Conservation (phyloP, 1,140 invertebrate genomes). For the Leptopilina boulardi region DNA sequence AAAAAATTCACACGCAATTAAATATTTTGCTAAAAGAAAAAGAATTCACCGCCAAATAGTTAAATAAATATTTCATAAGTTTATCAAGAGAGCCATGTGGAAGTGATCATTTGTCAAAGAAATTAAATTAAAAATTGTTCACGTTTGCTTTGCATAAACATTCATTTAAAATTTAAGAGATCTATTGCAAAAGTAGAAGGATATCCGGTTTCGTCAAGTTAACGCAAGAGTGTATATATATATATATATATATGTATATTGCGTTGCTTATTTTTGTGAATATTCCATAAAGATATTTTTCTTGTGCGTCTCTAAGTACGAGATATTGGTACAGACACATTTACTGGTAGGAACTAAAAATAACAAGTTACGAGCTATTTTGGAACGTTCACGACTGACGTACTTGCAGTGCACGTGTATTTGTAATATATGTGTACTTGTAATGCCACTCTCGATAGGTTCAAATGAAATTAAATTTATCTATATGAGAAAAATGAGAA, state of each 20-base stretch:
- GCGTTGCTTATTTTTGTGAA: neutral
- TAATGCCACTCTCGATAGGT: neutral
- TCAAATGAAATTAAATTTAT: neutral
- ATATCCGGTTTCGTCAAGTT: neutral
- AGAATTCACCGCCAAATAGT: neutral
- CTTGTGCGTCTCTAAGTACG: constrained; percentile 41
- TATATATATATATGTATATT: too few species aligned
- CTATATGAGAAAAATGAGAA: neutral
- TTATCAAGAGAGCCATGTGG: neutral
- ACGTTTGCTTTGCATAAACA: constrained; percentile 11
- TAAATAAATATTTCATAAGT: constrained; percentile 16
- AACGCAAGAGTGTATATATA: neutral
- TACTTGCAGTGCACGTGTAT: constrained; percentile 42
- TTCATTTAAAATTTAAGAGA: neutral
- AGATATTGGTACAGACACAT: constrained; percentile 52
- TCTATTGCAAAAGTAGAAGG: neutral
- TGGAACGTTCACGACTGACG: constrained; percentile 55
- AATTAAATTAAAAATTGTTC: neutral
- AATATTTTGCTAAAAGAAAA: neutral
- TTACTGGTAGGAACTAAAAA: constrained; percentile 60
- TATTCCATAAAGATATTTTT: neutral
- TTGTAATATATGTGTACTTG: neutral
- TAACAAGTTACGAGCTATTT: constrained; percentile 62
- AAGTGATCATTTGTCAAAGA: neutral
- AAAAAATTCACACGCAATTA: too few species aligned